Conservation (phyloP, 2,888 invertebrate genomes). For the Rhagium mordax region DNA sequence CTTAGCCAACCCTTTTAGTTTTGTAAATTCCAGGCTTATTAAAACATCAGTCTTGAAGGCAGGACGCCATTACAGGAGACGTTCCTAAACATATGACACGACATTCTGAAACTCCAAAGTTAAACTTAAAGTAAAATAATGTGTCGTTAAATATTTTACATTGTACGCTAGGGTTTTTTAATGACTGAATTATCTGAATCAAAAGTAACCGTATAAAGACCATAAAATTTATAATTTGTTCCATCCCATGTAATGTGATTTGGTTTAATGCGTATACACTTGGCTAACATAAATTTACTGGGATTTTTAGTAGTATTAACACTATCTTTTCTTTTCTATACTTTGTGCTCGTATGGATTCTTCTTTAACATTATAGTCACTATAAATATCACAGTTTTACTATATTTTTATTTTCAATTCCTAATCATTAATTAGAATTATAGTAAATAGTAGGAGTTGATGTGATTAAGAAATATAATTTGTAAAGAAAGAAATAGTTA, state of each 20-base stretch:
- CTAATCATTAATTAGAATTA: too few species aligned
- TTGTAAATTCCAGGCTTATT: constrained; percentile 36
- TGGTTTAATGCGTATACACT: constrained; percentile 4
- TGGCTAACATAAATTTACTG: background rate
- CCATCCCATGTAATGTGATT: constrained; percentile 34
- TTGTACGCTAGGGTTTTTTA: constrained; percentile 2
- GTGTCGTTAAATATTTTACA: background rate
- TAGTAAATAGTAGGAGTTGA: too few species aligned
- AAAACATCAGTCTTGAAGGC: constrained; percentile 31
- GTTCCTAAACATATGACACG: background rate
- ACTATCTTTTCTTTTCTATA: background rate
- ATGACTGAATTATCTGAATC: background rate
- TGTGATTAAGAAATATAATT: too few species aligned
- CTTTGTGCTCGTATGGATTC: background rate
- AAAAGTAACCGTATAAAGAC: constrained; percentile 32
- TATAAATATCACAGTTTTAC: too few species aligned
- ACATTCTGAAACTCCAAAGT: background rate
- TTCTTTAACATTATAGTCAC: too few species aligned
- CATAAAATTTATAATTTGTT: constrained; percentile 44
- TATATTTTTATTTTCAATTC: too few species aligned
- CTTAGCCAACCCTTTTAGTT: constrained; percentile 38
- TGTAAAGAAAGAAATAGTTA: too few species aligned
- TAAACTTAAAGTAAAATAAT: background rate
- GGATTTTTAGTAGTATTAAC: background rate
- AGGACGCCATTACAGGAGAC: background rate